Conservation (phyloP, 2,888 invertebrate genomes). For the Podotricha telesiphe region DNA sequence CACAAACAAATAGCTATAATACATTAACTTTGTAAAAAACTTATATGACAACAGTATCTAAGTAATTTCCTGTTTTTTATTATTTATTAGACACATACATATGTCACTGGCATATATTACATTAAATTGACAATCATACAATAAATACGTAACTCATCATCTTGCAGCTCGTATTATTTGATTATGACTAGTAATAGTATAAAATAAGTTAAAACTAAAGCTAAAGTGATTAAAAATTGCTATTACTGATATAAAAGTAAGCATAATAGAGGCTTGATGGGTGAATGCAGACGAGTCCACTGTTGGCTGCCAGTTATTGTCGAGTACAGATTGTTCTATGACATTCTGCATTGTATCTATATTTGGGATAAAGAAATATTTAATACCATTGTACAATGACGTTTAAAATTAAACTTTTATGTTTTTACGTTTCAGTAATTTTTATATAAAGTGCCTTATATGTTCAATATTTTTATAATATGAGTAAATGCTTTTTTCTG, state of each 20-base stretch:
- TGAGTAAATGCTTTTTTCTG: too few relatives aligned
- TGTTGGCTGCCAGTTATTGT: constrained; percentile 80
- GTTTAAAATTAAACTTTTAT: background rate
- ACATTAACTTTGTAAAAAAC: background rate
- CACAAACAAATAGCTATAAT: too few relatives aligned
- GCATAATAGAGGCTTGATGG: constrained; percentile 58
- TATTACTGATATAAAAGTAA: constrained; percentile 47
- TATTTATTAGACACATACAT: constrained; percentile 8
- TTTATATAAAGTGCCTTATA: too few relatives aligned
- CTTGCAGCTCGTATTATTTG: constrained; percentile 56
- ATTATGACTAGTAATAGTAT: constrained; percentile 43
- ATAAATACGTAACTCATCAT: constrained; percentile 64
- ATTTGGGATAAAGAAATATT: constrained; percentile 26
- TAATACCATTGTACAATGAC: background rate
- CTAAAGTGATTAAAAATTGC: constrained; percentile 6
- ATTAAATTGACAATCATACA: constrained; percentile 53
- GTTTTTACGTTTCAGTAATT: background rate
- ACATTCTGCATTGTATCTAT: constrained; percentile 80
- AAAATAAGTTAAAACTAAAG: constrained; percentile 8
- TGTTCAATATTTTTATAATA: too few relatives aligned
- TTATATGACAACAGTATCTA: background rate
- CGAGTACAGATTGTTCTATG: constrained; percentile 79
- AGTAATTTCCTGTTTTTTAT: constrained; percentile 24
- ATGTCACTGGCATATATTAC: constrained; percentile 37
- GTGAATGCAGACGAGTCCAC: constrained; percentile 69